Base-by-base conservation (phyloP, 1,140 invertebrate genomes). In the Drosophila guanche region DNA sequence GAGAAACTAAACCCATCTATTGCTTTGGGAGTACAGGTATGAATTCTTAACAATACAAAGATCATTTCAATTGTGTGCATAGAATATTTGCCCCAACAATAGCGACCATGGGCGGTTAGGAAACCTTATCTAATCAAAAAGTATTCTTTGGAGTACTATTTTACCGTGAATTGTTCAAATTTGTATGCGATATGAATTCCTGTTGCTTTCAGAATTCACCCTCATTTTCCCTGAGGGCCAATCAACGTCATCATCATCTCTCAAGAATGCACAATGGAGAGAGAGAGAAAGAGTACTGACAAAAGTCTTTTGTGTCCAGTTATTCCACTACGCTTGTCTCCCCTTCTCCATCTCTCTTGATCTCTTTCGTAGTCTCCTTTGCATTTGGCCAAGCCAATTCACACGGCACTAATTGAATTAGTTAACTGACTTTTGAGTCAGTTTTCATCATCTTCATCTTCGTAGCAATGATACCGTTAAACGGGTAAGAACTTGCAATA, bases 381-480 rank as follows among this genome's bases (percentile, higher is more conserved):
- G 56, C 40, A 77, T 85, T 85, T 80, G 46, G 67, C 67, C 78
- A 67, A 71, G 81, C 29, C 73, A 84, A 84, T 84, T 84, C 80
- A 80, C 76, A 84, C 73, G 81, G 72, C 80, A 84, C 80, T 84
- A 84, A 84, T 84, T 84, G 59, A 84, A 84, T 84, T 84, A 84
- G 80, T 84, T 76, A 78, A 73, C 80, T 85, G 80, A 80, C 81
- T 80, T 84, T 78, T 78, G 58, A 78, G 58, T 53, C 62, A 50
- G 79, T 20, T 43, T 53, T 10, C 33, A 37, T 37, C 54, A 53
- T 47, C 70, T 51, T 59, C 50, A 70, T 48, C 41, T 55, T 63
- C 45, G 27, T 41, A 51, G 76, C 58, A 74, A 66, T 58, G 63
- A 47, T 75, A 84, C 79, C 70, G 80, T 85, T 83, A 84, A 69